A percentile compares a stretch with the other conserved stretches of the same genome.
phyloP scores from a whole-genome alignment of 2,797 vertebrate species.

The Leptatherina wallacei region DNA sequence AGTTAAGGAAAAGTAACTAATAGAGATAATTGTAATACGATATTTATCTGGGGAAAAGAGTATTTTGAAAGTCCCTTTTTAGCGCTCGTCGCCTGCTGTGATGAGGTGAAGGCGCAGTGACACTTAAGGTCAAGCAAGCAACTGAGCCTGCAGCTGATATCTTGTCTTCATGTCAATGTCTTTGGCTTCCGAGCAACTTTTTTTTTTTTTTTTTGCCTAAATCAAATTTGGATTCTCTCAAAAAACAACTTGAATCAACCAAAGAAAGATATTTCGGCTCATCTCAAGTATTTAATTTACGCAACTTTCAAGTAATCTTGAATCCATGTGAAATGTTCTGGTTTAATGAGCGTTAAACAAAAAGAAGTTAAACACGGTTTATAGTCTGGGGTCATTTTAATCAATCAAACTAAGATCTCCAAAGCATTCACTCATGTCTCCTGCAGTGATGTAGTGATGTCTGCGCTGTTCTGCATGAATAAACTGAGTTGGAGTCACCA shows the following conservation, averaged over 20 bases:
- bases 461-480: conserved; percentile 2
- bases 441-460: conserved; percentile 11
- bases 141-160: conserved; percentile 23
- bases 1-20: background rate
- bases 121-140: conserved; percentile 25
- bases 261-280: background rate
- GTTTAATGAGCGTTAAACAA: background rate
- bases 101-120: conserved; percentile 5
- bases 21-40: background rate
- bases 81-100: background rate
- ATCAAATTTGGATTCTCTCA: background rate
- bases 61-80: background rate
- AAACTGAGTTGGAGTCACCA: background rate
- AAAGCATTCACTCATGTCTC: background rate
- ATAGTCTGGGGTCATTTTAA: background rate
- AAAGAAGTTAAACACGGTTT: conserved; percentile 4
- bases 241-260: background rate
- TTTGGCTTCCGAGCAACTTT: background rate
- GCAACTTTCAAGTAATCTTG: background rate
- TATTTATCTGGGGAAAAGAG: background rate
- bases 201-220: background rate
- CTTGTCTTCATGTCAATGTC: background rate
- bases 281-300: background rate
- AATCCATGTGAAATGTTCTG: background rate
- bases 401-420: background rate